A percentile compares a stretch with the other conserved stretches of the same genome.
These are phyloP conservation scores for Stratiomys singularior DNA, from an alignment of 2,888 invertebrate genomes.

Conservation along the genomic window DNA sequence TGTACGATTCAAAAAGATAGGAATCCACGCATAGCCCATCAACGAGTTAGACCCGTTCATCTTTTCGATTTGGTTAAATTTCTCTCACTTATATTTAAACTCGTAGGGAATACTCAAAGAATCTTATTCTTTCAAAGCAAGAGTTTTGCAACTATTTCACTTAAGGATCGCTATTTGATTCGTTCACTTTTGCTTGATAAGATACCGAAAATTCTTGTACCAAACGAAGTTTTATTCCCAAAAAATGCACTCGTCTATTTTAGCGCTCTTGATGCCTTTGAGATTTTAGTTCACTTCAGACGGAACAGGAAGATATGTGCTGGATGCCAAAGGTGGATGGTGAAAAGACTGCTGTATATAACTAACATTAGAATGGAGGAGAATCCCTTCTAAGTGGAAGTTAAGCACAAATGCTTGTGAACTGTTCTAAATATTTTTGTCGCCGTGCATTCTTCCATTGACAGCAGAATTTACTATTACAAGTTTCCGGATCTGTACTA, in stretches of 20 bases:
- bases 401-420: neutral
- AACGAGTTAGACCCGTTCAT: neutral
- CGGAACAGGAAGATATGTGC: neutral
- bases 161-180: neutral
- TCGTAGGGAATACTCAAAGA: neutral
- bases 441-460: neutral
- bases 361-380: neutral
- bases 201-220: neutral
- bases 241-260: neutral
- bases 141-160: neutral
- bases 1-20: no score
- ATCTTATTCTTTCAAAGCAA: neutral
- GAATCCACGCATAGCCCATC: no score
- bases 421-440: constrained; percentile 3
- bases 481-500: neutral
- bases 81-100: neutral
- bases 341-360: no score
- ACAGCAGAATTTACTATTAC: neutral
- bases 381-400: neutral
- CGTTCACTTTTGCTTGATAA: neutral
- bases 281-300: neutral
- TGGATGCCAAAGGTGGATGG: no score
- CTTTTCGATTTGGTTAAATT: neutral
- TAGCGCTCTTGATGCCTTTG: neutral
- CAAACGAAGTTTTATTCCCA: neutral